A percentile compares a stretch with the other conserved stretches of the same genome.
These are phyloP conservation scores for Dermatemys mawii DNA, from an alignment of 2,113 vertebrate genomes.

Conservation along the genomic window DNA sequence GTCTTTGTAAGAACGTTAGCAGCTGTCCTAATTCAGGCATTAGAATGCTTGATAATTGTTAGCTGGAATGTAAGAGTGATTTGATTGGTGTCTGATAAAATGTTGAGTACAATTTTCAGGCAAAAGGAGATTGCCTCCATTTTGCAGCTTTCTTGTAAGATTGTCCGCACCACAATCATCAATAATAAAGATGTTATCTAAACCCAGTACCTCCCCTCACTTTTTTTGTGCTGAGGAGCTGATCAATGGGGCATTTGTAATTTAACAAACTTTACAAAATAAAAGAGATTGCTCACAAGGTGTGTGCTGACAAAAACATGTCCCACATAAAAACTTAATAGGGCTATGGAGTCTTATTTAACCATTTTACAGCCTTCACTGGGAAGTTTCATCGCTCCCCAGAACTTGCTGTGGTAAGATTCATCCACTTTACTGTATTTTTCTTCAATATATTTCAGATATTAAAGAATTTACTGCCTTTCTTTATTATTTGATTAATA, in stretches of 20 bases:
- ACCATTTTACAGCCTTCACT: constrained; percentile 43
- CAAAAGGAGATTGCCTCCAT: background rate
- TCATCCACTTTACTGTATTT: constrained; percentile 23
- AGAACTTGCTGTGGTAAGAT: constrained; percentile 5
- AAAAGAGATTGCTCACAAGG: background rate
- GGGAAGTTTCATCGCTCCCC: background rate
- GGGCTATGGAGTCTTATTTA: constrained; percentile 30
- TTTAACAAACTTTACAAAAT: background rate
- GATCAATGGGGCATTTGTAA: constrained; percentile 60
- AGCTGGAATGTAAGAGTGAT: background rate
- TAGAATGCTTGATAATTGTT: background rate
- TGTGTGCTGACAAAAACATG: constrained; percentile 43
- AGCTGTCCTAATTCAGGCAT: constrained; percentile 29
- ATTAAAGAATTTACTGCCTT: constrained; percentile 42
- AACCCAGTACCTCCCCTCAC: background rate
- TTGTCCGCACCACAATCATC: background rate
- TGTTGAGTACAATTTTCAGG: background rate
- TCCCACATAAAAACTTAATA: constrained; percentile 46
- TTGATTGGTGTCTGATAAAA: background rate
- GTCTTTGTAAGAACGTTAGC: constrained; percentile 22
- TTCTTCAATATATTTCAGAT: constrained; percentile 33
- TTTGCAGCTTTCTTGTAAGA: background rate
- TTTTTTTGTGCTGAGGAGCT: background rate
- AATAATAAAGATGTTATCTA: background rate
- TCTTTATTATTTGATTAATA: constrained; percentile 60